phyloP scores from a whole-genome alignment of 2,888 invertebrate genomes.

The Lamproptera curius region DNA sequence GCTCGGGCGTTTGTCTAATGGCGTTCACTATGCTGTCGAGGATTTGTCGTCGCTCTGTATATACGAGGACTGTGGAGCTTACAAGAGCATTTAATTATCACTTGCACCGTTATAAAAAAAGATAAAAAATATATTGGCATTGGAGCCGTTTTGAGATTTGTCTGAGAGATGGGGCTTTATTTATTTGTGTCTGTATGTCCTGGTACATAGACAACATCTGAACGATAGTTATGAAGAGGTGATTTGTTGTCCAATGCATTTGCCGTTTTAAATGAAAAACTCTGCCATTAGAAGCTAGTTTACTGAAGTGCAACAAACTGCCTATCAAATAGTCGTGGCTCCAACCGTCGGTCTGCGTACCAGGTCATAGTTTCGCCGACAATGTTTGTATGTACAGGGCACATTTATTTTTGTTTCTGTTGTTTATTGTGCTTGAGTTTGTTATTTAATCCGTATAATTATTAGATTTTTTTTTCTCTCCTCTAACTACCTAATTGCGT shows the following conservation, averaged over 20 bases:
- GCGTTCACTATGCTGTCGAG: constrained; percentile 41
- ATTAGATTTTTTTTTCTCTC: constrained; percentile 59
- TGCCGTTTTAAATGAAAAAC: constrained; percentile 4
- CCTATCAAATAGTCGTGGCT: not conserved
- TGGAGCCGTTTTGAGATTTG: constrained; percentile 27
- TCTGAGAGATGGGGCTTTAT: constrained; percentile 32
- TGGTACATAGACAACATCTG: constrained; percentile 15
- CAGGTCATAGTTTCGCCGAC: constrained; percentile 18
- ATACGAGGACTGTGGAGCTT: constrained; percentile 29
- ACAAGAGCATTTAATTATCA: constrained; percentile 48
- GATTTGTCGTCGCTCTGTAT: constrained; percentile 39
- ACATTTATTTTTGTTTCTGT: constrained; percentile 65
- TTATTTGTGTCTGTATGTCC: constrained; percentile 34
- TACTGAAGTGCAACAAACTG: constrained; percentile 5
- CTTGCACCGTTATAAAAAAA: constrained; percentile 40
- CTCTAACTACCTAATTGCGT: constrained; percentile 58
- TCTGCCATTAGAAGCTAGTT: constrained; percentile 21
- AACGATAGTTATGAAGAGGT: not conserved
- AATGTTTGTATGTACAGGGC: constrained; percentile 39
- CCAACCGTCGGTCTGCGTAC: constrained; percentile 6
- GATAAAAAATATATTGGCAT: constrained; percentile 30
- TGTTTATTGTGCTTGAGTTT: constrained; percentile 67
- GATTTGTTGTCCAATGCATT: constrained; percentile 1
- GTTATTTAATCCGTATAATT: constrained; percentile 64
- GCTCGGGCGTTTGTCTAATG: constrained; percentile 10